Evolutionary conservation across 1,140 invertebrate genomes (phyloP).

Genomic region (Drosophila kohkoa): DNA sequence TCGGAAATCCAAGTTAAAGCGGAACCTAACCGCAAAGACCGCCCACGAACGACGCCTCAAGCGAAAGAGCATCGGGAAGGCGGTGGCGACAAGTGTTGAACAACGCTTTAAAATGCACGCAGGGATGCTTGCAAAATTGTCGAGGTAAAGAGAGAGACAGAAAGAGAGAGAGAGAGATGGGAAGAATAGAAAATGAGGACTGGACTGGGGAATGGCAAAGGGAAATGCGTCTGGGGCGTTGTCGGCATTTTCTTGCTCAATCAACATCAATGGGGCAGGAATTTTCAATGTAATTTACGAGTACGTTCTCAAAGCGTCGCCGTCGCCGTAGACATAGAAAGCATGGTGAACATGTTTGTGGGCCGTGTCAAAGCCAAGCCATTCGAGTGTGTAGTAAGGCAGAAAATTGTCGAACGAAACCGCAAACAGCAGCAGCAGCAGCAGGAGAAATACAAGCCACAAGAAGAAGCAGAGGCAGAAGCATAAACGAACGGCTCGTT

Average conservation of each 20-base stretch:
- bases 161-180: background rate
- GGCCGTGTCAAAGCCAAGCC: slow-evolving; percentile 62
- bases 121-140: slow-evolving; percentile 22
- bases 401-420: slow-evolving; percentile 78
- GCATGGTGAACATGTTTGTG: slow-evolving; percentile 16
- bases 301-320: slow-evolving; percentile 53
- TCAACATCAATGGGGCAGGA: slow-evolving; percentile 82
- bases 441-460: background rate
- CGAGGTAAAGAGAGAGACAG: background rate
- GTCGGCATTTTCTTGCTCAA: slow-evolving; percentile 81
- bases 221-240: slow-evolving; percentile 56
- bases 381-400: slow-evolving; percentile 72
- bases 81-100: slow-evolving; percentile 58
- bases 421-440: slow-evolving; percentile 50
- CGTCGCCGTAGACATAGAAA: slow-evolving; percentile 36
- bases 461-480: slow-evolving; percentile 21
- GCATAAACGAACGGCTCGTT: slow-evolving; percentile 2
- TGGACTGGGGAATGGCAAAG: slow-evolving; percentile 8
- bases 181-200: slow-evolving; percentile 9
- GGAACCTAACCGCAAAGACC: slow-evolving; percentile 56
- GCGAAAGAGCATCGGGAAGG: background rate
- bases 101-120: slow-evolving; percentile 53
- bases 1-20: slow-evolving; percentile 69
- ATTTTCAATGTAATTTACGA: slow-evolving; percentile 82
- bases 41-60: slow-evolving; percentile 11